Conservation (phyloP, 2,888 invertebrate species). For the Anoncus sp. region DNA sequence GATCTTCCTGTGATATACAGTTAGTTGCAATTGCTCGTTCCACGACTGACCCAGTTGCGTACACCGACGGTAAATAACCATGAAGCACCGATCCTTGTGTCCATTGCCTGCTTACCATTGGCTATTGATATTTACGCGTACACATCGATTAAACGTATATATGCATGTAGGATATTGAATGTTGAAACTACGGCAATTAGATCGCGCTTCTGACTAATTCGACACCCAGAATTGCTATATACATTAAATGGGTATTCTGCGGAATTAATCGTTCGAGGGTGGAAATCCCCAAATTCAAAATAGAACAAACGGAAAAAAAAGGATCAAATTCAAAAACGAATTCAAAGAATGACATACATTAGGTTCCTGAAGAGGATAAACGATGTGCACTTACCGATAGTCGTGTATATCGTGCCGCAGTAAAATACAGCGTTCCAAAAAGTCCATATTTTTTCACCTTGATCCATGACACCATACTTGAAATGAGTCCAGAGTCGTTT, state of each 20-base stretch:
- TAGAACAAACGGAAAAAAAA: too few relatives aligned
- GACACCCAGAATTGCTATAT: too few relatives aligned
- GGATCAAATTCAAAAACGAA: too few relatives aligned
- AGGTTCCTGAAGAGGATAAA: slow-evolving; percentile 7
- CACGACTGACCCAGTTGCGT: background rate
- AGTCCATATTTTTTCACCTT: slow-evolving; percentile 88
- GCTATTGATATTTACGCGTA: background rate
- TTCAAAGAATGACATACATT: background rate
- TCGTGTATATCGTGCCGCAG: slow-evolving; percentile 94
- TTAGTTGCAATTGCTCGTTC: background rate
- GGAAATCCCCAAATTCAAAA: too few relatives aligned
- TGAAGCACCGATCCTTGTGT: background rate
- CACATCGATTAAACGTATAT: background rate
- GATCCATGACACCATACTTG: slow-evolving; percentile 82
- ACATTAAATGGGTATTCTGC: too few relatives aligned
- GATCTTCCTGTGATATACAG: background rate
- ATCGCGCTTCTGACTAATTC: too few relatives aligned
- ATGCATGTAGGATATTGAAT: background rate
- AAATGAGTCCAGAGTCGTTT: slow-evolving; percentile 83
- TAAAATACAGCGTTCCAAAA: slow-evolving; percentile 95
- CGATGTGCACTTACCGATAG: slow-evolving; percentile 89
- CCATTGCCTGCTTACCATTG: background rate
- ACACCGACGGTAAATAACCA: background rate
- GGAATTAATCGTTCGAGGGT: too few relatives aligned
- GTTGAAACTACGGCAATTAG: too few relatives aligned